Evolutionary conservation across 1,140 invertebrate genomes (phyloP), one percentile per base, ranked within the genome.

Genomic region (Platyura marginata): DNA sequence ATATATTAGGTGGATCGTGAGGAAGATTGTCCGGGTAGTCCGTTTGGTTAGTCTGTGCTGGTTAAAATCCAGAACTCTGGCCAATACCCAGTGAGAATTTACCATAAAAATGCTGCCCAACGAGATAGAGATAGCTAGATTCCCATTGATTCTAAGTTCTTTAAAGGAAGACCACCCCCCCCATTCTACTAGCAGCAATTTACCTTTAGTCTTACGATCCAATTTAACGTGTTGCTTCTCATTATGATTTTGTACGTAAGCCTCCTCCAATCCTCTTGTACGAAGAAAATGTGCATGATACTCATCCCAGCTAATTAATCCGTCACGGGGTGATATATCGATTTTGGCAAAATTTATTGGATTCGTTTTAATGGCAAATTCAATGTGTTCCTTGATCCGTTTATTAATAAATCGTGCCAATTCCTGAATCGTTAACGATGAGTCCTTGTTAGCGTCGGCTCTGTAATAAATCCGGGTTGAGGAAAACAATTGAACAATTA

Each of bases 291-390:
- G 75, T 0, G 68, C 59, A 51, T 83, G 78, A 54, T 85, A 86
- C 52, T 86, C 81, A 44, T 79, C 74, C 82, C 81, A 87, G 0
- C 75, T 75, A 6, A 86, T 66, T 38, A 79, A 67, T n/a, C 82
- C 83, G 61, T 86, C 78, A 46, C 69, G 61, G 0, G 78, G 79
- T 56, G 80, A 69, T 34, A 69, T 72, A 53, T 88, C 83, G 40
- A 88, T 74, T 11, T 68, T 61, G 13, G 70, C 71, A 54, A 87
- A 87, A 21, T 84, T 63, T 0, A 71, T 69, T 41, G 76, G 72
- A 62, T 86, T 87, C 51, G 81, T 77, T 49, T 69, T 61, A 37
- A 79, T 65, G 0, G 81, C 79, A 39, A 73, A 67, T 21, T 74
- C 69, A 46, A 87, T 79, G 53, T 88, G 83, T 48, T 81, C 73